phyloP scores from a whole-genome alignment of 2,888 invertebrate genomes.

The Flabesymbios commensalis region DNA sequence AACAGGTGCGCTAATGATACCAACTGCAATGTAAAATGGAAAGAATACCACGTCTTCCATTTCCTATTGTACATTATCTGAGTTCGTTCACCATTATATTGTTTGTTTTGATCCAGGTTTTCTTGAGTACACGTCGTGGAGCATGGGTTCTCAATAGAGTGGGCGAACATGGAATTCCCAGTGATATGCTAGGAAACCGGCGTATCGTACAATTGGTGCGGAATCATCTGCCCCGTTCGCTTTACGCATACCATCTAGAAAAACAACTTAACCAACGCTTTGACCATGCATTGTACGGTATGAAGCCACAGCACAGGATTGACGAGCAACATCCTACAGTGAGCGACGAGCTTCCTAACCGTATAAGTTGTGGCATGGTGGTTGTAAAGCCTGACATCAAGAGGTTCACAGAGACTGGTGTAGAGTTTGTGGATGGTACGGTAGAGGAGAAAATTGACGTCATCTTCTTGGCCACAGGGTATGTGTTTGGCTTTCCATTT shows the following conservation, averaged over 20 bases:
- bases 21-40: too few relatives aligned
- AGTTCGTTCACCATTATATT: neutral
- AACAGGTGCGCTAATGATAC: neutral
- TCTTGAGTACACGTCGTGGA: slow-evolving; percentile 61
- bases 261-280: slow-evolving; percentile 47
- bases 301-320: slow-evolving; percentile 49
- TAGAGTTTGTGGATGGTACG: slow-evolving; percentile 52
- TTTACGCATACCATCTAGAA: slow-evolving; percentile 8
- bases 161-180: slow-evolving; percentile 44
- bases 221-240: neutral
- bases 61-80: neutral
- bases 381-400: slow-evolving; percentile 51
- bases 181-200: slow-evolving; percentile 39
- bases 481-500: slow-evolving; percentile 62
- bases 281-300: slow-evolving; percentile 58
- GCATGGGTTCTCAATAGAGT: slow-evolving; percentile 61
- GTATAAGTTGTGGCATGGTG: slow-evolving; percentile 56
- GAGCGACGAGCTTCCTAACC: slow-evolving; percentile 61
- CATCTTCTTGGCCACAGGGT: slow-evolving; percentile 59
- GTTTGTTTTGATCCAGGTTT: slow-evolving; percentile 58
- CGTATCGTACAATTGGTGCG: neutral
- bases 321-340: slow-evolving; percentile 56
- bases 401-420: slow-evolving; percentile 45
- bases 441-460: slow-evolving; percentile 53
- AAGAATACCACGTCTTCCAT: too few relatives aligned